Base-by-base conservation (phyloP, 1,140 invertebrate species). In the Bombus confusus region DNA sequence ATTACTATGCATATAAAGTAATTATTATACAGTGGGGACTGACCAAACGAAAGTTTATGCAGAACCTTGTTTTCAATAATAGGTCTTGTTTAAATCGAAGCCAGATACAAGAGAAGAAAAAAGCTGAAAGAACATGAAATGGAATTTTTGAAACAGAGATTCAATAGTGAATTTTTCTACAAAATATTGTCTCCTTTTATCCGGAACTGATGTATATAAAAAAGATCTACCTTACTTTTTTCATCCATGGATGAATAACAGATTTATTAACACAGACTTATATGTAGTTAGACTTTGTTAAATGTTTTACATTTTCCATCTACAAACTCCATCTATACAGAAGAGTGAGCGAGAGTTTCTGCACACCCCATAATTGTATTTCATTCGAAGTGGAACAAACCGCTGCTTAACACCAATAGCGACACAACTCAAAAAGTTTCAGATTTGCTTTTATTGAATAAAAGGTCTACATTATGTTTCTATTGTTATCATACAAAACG, bases 151-250 rank as follows among this genome's bases (percentile, higher is more conserved):
- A 37, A 52, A 31, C 10, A 9, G 31, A 73, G 39, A 43, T 47
- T 37, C 3, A 43, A n/a, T 39, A 52, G 9, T n/a, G 31, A 34
- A 82, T 66, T 82, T 82, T 82, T 75, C 71, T 82, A 82, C 25
- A 28, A 25, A 47, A 47, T 28, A 64, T 47, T 59, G 47, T 22
- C 43, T 43, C 39, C n/a, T 66, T 37, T 12, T 37, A 79, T 52
- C 18, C 4, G 15, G 47, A 59, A 80, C 47, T 72, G 34, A 80
- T 72, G 68, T 80, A 41, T 15, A 73, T 59, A 62, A 41, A 37
- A 52, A 31, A 1, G 57, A 43, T 39, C n/a, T 74, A 43, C 8
- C 13, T 81, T 62, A 59, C 8, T 31, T 39, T 28, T 25, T 8
- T 41, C 31, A 68, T 18, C 10, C n/a, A 34, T 13, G 22, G 34